Evolutionary conservation across 2,888 invertebrate species (phyloP), one percentile per base, ranked within the genome.

Genomic region (Coelopa pilipes): DNA sequence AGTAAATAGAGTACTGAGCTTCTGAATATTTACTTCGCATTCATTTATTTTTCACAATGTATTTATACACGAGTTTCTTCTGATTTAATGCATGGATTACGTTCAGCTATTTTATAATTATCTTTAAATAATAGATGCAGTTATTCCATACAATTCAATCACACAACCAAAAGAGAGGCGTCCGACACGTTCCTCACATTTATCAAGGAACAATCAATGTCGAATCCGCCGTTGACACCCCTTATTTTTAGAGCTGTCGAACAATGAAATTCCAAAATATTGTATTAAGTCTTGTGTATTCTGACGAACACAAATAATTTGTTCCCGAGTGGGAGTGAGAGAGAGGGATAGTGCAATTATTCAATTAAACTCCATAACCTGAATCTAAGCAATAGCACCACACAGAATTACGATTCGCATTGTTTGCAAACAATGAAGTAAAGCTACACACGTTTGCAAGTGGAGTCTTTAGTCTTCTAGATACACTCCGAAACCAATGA

Each of bases 101-200:
- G 21, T 49, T 13, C 24, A 70, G 70, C 17, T 62, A 70, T 70
- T 70, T 70, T 50, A 70, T 70, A 70, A 70, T 70, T 70, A 34
- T 49, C 34, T 34, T 24, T 13, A 60, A 60, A n/a, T 13, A 15
- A n/a, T 15, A 45, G 10, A 62, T 2, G 24, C 63, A 63, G 17
- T 12, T 10, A 13, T 1, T n/a, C 12, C 45, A 63, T 2, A 17
- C 46, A 45, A 63, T 63, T 63, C 15, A 13, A 17, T 11, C 45
- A 63, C 7, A 11, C n/a, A 65, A 65, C 45, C 47, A 34, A 34
- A 34, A 34, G 34, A 2, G 34, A 34, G 34, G 2, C 34, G 34
- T 34, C 34, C 34, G 34, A 34, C 34, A 34, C 34, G 34, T 34
- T 34, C 34, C 34, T 7, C 63, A 45, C 34, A 63, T 63, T 65